These are phyloP conservation scores for Diplodus sargus DNA, from an alignment of 2,797 vertebrate species.

Conservation along the genomic window DNA sequence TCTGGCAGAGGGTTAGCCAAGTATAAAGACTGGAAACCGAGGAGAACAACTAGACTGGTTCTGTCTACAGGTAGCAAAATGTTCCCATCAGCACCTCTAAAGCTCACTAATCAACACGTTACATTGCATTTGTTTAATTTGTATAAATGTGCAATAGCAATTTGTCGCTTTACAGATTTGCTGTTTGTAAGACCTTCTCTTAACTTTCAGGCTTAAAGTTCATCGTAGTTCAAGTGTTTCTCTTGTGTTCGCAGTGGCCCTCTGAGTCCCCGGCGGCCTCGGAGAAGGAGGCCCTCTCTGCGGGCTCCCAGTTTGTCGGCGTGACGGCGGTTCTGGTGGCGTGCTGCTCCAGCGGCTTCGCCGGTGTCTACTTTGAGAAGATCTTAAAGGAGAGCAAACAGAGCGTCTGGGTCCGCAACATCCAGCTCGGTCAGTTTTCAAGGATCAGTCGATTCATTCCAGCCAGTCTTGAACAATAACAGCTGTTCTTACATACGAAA, in stretches of 20 bases:
- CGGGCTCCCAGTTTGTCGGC: slow-evolving; percentile 93
- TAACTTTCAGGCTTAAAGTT: background rate
- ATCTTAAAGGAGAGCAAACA: slow-evolving; percentile 99
- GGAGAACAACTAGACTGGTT: too few species aligned
- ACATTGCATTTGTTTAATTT: too few species aligned
- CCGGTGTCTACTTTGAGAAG: slow-evolving; percentile 99
- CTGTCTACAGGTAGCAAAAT: too few species aligned
- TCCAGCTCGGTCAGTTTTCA: slow-evolving; percentile 92
- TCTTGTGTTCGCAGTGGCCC: slow-evolving; percentile 88
- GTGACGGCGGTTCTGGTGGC: slow-evolving; percentile 93
- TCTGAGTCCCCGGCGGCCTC: slow-evolving; percentile 84
- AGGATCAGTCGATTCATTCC: background rate
- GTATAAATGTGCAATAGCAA: too few species aligned
- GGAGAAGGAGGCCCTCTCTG: slow-evolving; percentile 84
- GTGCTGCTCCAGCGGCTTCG: slow-evolving; percentile 98
- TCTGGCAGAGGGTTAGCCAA: too few species aligned
- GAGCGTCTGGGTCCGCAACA: slow-evolving; percentile 98
- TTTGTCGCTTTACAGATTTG: too few species aligned
- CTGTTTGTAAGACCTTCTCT: background rate
- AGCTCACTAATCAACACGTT: too few species aligned
- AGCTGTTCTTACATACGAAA: background rate
- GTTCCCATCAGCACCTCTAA: too few species aligned
- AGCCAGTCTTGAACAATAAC: background rate
- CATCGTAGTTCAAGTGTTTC: background rate
- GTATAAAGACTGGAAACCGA: too few species aligned